Conservation (phyloP, 2,797 vertebrate genomes). For the Oreortyx pictus region DNA sequence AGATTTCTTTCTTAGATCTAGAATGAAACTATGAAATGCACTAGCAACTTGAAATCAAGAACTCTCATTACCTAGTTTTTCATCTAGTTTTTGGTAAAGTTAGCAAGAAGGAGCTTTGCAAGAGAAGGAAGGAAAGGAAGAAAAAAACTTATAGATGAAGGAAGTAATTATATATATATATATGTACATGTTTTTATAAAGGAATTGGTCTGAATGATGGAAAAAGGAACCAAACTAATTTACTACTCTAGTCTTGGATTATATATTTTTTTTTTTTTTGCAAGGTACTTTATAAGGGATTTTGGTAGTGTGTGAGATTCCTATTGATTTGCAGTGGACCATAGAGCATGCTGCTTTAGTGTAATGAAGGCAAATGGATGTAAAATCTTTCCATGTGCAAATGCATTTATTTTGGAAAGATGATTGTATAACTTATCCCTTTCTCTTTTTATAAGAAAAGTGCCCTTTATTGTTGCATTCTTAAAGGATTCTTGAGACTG, state of each 20-base stretch:
- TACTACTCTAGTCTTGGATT: not conserved
- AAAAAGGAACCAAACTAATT: not conserved
- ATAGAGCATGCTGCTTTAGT: not conserved
- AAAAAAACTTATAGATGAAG: not conserved
- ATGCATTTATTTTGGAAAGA: not conserved
- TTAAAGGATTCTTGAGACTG: not conserved
- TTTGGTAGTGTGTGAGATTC: not conserved
- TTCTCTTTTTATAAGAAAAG: not conserved
- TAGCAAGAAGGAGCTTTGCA: not conserved
- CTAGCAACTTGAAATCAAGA: not conserved
- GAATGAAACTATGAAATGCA: not conserved
- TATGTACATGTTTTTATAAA: not conserved
- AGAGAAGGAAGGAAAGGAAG: not conserved
- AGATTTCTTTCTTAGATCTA: not conserved
- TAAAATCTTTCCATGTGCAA: not conserved
- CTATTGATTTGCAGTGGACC: not conserved
- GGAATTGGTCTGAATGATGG: not conserved
- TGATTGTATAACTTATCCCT: not conserved
- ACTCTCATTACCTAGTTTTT: not conserved
- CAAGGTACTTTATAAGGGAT: not conserved
- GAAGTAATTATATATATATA: not conserved
- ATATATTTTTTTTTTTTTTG: not conserved
- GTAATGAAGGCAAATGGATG: not conserved
- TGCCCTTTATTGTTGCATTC: not conserved
- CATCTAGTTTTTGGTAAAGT: not conserved